Evolutionary conservation across 2,113 vertebrate genomes (phyloP).

Genomic region (Anser brachyrhynchus): DNA sequence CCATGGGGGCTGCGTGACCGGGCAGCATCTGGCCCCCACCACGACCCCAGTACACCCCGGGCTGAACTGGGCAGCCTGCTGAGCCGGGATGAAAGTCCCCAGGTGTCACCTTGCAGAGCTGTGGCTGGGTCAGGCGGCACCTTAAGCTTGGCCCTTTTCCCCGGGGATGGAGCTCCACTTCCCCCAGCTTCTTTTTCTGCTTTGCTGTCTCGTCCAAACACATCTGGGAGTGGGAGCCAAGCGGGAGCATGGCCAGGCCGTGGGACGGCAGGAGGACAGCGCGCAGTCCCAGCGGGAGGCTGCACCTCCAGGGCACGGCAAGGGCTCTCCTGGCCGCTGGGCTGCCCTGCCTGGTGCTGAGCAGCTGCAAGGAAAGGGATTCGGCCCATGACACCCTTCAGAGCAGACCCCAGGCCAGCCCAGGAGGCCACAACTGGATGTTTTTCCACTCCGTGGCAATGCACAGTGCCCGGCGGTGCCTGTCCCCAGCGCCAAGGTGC

Average conservation of each 20-base stretch:
- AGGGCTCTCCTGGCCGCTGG: not conserved
- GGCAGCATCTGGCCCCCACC: not conserved
- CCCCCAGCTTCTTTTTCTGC: not conserved
- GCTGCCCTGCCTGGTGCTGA: rapidly evolving
- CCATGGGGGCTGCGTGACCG: not conserved
- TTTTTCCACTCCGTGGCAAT: not conserved
- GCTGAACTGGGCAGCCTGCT: not conserved
- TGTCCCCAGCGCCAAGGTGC: no score
- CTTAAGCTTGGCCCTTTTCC: not conserved
- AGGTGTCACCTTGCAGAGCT: rapidly evolving
- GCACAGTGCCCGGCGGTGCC: rapidly evolving
- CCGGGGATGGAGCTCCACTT: rapidly evolving
- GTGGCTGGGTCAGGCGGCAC: rapidly evolving
- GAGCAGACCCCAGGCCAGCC: not conserved
- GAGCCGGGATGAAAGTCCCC: rapidly evolving
- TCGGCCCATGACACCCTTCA: not conserved
- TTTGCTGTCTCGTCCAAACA: not conserved
- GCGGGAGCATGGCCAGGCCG: not conserved
- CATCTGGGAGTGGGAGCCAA: not conserved
- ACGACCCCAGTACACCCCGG: rapidly evolving
- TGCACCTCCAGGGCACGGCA: not conserved
- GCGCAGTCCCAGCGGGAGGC: rapidly evolving
- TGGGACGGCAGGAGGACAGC: not conserved
- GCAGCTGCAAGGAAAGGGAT: not conserved
- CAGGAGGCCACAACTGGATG: no score